phyloP scores from a whole-genome alignment of 2,888 invertebrate species.

The Platypus cylindrus region DNA sequence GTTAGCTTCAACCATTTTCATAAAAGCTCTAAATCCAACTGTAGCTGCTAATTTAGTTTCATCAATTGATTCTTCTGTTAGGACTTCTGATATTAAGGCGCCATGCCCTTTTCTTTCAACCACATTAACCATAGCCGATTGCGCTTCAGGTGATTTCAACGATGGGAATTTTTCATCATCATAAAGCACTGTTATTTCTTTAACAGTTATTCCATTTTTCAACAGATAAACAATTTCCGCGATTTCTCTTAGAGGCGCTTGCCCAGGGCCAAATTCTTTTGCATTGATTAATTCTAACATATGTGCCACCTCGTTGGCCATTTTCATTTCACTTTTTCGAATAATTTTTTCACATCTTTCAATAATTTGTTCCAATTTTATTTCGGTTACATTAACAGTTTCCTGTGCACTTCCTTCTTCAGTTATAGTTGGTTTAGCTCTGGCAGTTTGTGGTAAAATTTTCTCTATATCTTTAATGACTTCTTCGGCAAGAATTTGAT shows the following conservation, averaged over 20 bases:
- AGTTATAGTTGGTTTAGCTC: conserved; percentile 24
- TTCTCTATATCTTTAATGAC: conserved; percentile 37
- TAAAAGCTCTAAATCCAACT: conserved; percentile 73
- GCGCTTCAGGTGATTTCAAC: conserved; percentile 66
- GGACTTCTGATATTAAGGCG: conserved; percentile 65
- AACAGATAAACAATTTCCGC: conserved; percentile 72
- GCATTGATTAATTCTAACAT: conserved; percentile 60
- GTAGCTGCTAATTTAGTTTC: conserved; percentile 66
- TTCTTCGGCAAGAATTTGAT: conserved; percentile 45
- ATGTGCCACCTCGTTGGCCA: conserved; percentile 63
- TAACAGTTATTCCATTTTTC: conserved; percentile 60
- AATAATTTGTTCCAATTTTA: conserved; percentile 42
- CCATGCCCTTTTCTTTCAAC: conserved; percentile 76
- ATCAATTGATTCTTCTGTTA: conserved; percentile 69
- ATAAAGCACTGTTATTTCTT: conserved; percentile 66
- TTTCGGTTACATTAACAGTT: conserved; percentile 35
- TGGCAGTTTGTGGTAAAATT: conserved; percentile 26
- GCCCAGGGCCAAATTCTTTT: conserved; percentile 69
- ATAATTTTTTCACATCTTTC: conserved; percentile 44
- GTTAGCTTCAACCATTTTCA: conserved; percentile 71
- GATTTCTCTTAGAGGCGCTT: conserved; percentile 64
- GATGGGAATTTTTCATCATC: conserved; percentile 69
- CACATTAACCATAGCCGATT: conserved; percentile 70
- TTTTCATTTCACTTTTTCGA: conserved; percentile 43
- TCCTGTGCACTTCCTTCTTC: conserved; percentile 30